These are phyloP conservation scores for Erebia palarica DNA, from an alignment of 2,888 invertebrate species.

Conservation along the genomic window DNA sequence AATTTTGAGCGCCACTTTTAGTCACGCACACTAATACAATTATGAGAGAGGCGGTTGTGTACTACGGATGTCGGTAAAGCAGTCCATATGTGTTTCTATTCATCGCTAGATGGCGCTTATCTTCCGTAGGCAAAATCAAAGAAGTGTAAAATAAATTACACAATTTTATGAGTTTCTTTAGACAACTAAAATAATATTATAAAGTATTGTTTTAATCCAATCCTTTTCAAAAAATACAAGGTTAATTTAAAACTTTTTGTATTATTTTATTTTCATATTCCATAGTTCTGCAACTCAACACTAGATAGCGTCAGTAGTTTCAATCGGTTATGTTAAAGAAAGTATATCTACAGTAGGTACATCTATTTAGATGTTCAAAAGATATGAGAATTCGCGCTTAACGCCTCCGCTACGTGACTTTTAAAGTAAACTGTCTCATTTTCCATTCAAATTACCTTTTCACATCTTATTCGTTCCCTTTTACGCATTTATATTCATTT, in stretches of 20 bases:
- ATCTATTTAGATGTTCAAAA: constrained; percentile 29
- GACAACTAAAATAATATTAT: background rate
- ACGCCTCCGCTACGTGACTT: constrained; percentile 68
- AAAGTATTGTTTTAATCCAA: background rate
- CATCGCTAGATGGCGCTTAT: constrained; percentile 39
- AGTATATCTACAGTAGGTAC: background rate
- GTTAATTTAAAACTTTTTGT: background rate
- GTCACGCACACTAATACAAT: constrained; percentile 57
- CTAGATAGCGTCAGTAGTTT: constrained; percentile 62
- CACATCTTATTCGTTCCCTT: constrained; percentile 70
- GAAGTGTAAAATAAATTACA: no score
- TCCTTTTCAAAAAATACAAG: background rate
- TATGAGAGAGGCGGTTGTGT: constrained; percentile 43
- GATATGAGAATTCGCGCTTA: constrained; percentile 43
- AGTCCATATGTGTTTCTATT: constrained; percentile 44
- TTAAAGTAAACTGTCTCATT: constrained; percentile 72
- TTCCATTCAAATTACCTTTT: constrained; percentile 70
- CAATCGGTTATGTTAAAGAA: constrained; percentile 29
- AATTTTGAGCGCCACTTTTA: constrained; percentile 61
- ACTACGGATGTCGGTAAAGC: constrained; percentile 55
- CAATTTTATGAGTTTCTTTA: no score
- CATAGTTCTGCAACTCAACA: constrained; percentile 49
- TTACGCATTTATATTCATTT: constrained; percentile 75
- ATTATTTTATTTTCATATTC: background rate
- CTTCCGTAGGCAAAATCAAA: constrained; percentile 11